A percentile compares a stretch with the other conserved stretches of the same genome.
Evolutionary conservation across 1,140 invertebrate genomes (phyloP).

Genomic region (Paracyclopina nana): DNA sequence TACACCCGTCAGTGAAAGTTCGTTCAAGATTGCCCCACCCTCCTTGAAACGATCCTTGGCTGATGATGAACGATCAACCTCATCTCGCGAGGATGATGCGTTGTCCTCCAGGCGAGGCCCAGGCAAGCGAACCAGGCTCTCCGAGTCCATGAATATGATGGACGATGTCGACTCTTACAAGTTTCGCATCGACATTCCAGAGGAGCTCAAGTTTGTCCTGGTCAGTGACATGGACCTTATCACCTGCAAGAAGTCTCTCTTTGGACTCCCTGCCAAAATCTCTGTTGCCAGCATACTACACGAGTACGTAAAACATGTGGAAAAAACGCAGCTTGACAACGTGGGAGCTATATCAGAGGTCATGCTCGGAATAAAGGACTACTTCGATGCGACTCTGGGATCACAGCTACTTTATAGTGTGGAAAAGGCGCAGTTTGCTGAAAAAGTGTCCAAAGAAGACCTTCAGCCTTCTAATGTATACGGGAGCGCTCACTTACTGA

Average conservation of each 20-base stretch:
- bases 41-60: neutral
- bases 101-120: too few species aligned
- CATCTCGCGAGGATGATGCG: neutral
- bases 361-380: neutral
- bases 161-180: neutral
- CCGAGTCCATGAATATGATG: too few species aligned
- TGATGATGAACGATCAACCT: neutral
- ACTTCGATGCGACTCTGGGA: neutral
- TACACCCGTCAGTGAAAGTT: neutral
- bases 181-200: neutral
- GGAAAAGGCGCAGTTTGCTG: neutral
- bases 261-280: conserved; percentile 1
- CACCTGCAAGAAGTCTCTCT: neutral
- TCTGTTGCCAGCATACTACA: neutral
- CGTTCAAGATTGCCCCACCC: too few species aligned
- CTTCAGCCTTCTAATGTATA: neutral
- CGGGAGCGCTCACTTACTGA: neutral
- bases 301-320: neutral
- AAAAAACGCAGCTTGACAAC: neutral
- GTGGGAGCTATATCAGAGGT: neutral
- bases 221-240: conserved; percentile 3
- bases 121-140: neutral
- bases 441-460: neutral
- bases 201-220: conserved; percentile 8
- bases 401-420: neutral